Percentiles rank a stretch among this genome's conserved stretches.
These are phyloP conservation scores for Drosophila equinoxialis DNA, from an alignment of 1,140 invertebrate species.

Conservation along the genomic window DNA sequence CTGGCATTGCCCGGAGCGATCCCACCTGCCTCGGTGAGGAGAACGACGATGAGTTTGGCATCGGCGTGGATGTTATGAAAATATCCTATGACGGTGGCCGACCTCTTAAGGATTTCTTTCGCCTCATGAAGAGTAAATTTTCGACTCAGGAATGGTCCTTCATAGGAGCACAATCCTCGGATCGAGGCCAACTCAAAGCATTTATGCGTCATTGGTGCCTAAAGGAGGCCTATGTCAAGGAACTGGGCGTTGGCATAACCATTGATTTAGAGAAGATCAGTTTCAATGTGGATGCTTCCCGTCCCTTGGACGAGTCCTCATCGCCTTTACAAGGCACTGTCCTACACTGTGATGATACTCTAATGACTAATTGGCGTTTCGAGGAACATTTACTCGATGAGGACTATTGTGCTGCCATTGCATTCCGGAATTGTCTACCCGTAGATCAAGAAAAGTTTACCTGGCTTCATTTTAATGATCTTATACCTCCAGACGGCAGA, in stretches of 20 bases:
- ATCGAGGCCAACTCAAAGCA: slow-evolving; percentile 86
- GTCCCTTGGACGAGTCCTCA: slow-evolving; percentile 76
- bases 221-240: slow-evolving; percentile 98
- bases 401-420: slow-evolving; percentile 92
- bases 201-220: slow-evolving; percentile 96
- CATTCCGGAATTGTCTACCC: slow-evolving; percentile 83
- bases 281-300: slow-evolving; percentile 87
- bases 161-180: slow-evolving; percentile 85
- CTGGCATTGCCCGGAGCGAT: slow-evolving; percentile 83
- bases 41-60: slow-evolving; percentile 65
- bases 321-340: slow-evolving; percentile 87
- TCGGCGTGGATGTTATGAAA: slow-evolving; percentile 91
- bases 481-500: slow-evolving; percentile 81
- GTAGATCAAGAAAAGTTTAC: slow-evolving; percentile 75
- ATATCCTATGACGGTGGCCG: slow-evolving; percentile 87
- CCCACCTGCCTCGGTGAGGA: slow-evolving; percentile 1
- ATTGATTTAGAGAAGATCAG: slow-evolving; percentile 89
- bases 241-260: slow-evolving; percentile 92
- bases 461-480: slow-evolving; percentile 84
- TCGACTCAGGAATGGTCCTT: slow-evolving; percentile 90
- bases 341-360: slow-evolving; percentile 86
- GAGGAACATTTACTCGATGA: slow-evolving; percentile 93
- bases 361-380: slow-evolving; percentile 90
- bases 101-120: slow-evolving; percentile 90
- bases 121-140: slow-evolving; percentile 93